Base-by-base conservation (phyloP, 2,113 vertebrate genomes). In the Hippocampus mohnikei region DNA sequence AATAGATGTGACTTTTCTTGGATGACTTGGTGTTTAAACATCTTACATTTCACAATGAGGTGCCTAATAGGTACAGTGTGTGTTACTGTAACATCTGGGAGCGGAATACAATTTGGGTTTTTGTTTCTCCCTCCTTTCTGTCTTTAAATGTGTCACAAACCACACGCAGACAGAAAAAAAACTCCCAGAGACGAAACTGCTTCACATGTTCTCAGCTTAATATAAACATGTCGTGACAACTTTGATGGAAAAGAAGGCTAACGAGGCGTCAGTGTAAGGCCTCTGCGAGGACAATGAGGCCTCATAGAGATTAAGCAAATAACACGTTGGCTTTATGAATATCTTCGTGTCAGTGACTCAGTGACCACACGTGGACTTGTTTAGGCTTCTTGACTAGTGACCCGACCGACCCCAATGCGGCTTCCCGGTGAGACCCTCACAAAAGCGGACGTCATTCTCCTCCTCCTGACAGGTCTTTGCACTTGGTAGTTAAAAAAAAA, bases 131-230 rank as follows among this genome's bases (percentile, higher is more conserved):
- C 65, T 40, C 79, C 73, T 70, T 70, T 74, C 4, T 4, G 71
- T 72, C 78, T 77, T 73, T 70, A 48, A 69, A 58, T 81, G 73
- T 58, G 76, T 85, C 76, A 83, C 76, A 84, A 77, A 56, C 18
- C 60, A 77, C 83, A 89, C 72, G 77, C 61, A 77, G 80, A 75
- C 73, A 75, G 65, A 79, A 0, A 44, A 42, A 63, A 71, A 63
- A 23, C 53, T 70, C 44, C 59, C 67, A 64, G 66, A 74, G 62
- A 63, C 44, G 40, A 52, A 29, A 66, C 33, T 9, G 41, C 73
- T 75, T 55, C 87, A 85, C 84, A 86, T 89, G 82, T 85, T 81
- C 72, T 67, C 81, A 86, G 72, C 81, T 76, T 68, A 25, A 20
- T 70, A 78, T 11, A 76, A 82, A 78, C 25, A 68, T 41, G 53